Percentiles rank a stretch among this genome's conserved stretches.
Conservation (phyloP, 2,888 invertebrate genomes). For the Ophraella communa region DNA sequence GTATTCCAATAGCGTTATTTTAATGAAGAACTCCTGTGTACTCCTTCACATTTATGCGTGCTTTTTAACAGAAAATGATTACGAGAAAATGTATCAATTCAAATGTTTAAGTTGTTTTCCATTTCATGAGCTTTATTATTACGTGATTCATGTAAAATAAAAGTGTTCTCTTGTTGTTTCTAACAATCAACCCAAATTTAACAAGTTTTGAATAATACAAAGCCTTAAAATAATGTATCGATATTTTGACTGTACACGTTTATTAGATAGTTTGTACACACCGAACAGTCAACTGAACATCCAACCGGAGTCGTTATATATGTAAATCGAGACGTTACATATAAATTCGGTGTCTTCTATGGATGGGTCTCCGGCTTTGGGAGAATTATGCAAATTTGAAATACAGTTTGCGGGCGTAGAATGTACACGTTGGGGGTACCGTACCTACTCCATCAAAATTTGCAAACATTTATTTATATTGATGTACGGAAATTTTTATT, state of each 20-base stretch:
- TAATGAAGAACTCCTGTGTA: too few relatives aligned
- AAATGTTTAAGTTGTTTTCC: too few relatives aligned
- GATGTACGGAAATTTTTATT: not conserved
- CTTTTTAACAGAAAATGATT: too few relatives aligned
- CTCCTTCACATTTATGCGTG: too few relatives aligned
- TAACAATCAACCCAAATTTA: not conserved
- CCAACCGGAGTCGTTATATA: constrained; percentile 42
- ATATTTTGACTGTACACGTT: constrained; percentile 33
- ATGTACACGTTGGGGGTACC: constrained; percentile 20
- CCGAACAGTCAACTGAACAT: not conserved
- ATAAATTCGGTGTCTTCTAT: constrained; percentile 37
- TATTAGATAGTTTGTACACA: constrained; percentile 36
- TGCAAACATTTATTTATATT: constrained; percentile 28
- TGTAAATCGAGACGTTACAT: constrained; percentile 41
- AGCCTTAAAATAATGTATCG: constrained; percentile 16
- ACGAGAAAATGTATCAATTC: too few relatives aligned
- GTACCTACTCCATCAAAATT: constrained; percentile 36
- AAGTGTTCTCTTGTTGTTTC: not conserved
- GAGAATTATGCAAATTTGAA: constrained; percentile 38
- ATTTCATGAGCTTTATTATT: too few relatives aligned
- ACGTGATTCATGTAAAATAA: not conserved
- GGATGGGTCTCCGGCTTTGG: constrained; percentile 33
- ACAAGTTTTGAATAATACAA: not conserved
- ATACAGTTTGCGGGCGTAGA: constrained; percentile 27
- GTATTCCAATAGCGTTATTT: too few relatives aligned